Conservation (phyloP, 2,113 vertebrate species). For the Phasianus colchicus region DNA sequence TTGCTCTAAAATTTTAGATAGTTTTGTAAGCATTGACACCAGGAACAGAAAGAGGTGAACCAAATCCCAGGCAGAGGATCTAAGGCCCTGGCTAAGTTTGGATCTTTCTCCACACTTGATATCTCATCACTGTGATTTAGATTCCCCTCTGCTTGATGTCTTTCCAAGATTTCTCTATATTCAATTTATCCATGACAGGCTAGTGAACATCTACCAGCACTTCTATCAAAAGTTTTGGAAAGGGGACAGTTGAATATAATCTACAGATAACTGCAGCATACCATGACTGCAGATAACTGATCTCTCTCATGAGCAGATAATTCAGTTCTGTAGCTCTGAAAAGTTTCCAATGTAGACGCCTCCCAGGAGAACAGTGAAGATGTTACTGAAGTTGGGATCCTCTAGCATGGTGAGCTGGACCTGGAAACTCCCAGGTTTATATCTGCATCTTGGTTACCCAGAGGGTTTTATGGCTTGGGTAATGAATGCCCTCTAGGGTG, state of each 20-base stretch:
- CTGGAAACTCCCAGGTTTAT: not conserved
- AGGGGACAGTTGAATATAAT: not conserved
- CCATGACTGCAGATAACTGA: not conserved
- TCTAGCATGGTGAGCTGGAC: not conserved
- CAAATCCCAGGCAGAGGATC: not conserved
- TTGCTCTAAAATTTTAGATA: not conserved
- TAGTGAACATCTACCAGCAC: not conserved
- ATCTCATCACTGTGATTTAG: conserved; percentile 1
- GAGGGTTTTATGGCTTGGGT: not conserved
- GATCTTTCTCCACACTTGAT: not conserved
- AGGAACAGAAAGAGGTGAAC: not conserved
- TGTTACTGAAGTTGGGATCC: not conserved
- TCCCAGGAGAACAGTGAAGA: not conserved
- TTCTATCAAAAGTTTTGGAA: conserved; percentile 31
- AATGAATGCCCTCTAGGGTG: not conserved
- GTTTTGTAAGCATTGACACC: rapidly evolving
- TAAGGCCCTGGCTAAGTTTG: not conserved
- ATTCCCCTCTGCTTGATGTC: conserved; percentile 24
- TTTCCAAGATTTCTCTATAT: conserved; percentile 40
- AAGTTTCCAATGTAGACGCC: not conserved
- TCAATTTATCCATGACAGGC: conserved; percentile 4
- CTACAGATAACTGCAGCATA: not conserved
- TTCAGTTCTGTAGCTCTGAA: not conserved
- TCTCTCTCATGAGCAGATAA: not conserved
- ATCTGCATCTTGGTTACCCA: not conserved